Percentiles rank a stretch among this genome's conserved stretches.
phyloP scores from a whole-genome alignment of 2,113 vertebrate genomes.

The Narcine bancroftii region DNA sequence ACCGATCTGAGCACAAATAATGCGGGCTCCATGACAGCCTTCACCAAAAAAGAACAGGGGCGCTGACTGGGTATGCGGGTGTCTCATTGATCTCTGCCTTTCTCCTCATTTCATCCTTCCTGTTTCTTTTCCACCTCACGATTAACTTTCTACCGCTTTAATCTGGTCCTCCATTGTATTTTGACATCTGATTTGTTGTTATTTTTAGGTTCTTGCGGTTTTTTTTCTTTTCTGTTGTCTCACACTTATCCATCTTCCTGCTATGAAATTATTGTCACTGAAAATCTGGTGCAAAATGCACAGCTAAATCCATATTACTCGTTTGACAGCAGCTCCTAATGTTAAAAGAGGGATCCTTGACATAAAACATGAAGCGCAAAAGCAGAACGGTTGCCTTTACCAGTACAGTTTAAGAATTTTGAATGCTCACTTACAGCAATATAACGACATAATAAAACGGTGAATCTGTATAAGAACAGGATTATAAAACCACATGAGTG shows the following conservation, averaged over 20 bases:
- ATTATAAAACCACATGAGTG: neutral
- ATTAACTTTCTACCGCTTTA: neutral
- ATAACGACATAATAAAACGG: neutral
- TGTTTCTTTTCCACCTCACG: neutral
- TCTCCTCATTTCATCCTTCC: too few species aligned
- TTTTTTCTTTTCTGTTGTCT: neutral
- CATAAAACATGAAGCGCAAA: neutral
- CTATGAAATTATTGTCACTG: neutral
- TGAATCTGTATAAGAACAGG: neutral
- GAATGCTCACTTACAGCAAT: neutral
- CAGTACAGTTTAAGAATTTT: neutral
- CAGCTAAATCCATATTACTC: neutral
- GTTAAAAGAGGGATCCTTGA: neutral
- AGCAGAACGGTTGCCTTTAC: neutral
- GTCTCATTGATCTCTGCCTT: neutral
- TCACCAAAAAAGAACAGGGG: neutral
- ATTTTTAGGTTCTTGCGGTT: too few species aligned
- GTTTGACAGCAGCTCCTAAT: neutral
- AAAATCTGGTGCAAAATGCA: neutral
- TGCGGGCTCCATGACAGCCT: neutral
- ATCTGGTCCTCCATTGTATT: neutral
- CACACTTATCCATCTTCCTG: neutral
- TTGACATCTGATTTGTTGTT: neutral
- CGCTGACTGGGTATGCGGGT: neutral
- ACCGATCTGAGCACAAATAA: neutral